phyloP scores from a whole-genome alignment of 2,113 vertebrate genomes.

The Arothron firmamentum region DNA sequence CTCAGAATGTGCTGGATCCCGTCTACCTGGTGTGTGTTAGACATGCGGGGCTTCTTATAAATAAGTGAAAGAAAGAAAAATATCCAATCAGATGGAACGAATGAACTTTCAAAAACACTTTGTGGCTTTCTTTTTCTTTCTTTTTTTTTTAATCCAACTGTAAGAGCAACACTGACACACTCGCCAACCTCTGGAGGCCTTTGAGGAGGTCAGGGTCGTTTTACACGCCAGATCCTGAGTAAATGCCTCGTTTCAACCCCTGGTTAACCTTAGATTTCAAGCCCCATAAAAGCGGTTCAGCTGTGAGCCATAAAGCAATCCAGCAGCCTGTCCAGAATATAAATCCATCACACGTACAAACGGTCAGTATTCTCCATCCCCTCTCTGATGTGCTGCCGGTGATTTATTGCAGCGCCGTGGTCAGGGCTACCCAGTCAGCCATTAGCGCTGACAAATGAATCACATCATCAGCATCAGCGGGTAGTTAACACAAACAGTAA shows the following conservation, averaged over 20 bases:
- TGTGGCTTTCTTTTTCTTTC: neutral
- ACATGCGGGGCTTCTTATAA: constrained; percentile 3
- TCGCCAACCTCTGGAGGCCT: constrained; percentile 5
- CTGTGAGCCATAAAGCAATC: constrained; percentile 48
- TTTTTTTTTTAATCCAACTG: neutral
- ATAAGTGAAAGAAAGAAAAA: constrained; percentile 2
- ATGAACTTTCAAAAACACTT: neutral
- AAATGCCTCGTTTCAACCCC: constrained; percentile 46
- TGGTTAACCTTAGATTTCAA: constrained; percentile 58
- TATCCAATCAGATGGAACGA: neutral
- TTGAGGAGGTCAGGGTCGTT: constrained; percentile 26
- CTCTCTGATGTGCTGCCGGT: constrained; percentile 1
- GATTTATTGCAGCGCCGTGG: constrained; percentile 7
- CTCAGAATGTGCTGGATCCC: constrained; percentile 12
- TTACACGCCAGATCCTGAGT: constrained; percentile 44
- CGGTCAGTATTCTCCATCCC: constrained; percentile 19
- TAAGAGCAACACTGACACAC: neutral
- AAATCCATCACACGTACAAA: constrained; percentile 29
- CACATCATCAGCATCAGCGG: constrained; percentile 5
- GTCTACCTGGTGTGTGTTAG: neutral
- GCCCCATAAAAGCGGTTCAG: constrained; percentile 53
- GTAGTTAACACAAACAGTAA: constrained; percentile 12
- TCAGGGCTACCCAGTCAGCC: neutral
- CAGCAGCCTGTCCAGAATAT: constrained; percentile 23
- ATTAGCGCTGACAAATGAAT: constrained; percentile 9